phyloP scores from a whole-genome alignment of 2,113 vertebrate species.

The Neopipo cinnamomea region DNA sequence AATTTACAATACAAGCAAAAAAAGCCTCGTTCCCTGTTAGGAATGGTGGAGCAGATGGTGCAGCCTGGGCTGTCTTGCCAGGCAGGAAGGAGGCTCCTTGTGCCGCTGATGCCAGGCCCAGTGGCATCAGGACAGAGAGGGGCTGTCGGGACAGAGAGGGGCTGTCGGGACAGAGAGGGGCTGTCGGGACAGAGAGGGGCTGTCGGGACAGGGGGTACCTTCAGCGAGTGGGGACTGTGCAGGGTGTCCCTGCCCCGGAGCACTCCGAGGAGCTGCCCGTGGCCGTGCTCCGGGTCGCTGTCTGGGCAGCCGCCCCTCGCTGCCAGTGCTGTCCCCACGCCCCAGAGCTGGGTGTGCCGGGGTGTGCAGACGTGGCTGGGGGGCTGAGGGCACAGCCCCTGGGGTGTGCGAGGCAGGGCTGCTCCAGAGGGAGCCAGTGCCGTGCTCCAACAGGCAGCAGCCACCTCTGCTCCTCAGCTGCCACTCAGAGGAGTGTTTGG shows the following conservation, averaged over 20 bases:
- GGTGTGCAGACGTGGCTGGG: neutral
- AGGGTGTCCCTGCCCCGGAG: rapidly evolving
- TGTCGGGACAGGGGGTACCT: neutral
- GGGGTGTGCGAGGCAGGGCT: neutral
- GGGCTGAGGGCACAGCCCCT: neutral
- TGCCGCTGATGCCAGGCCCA: neutral
- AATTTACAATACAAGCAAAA: neutral
- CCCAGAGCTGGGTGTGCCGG: rapidly evolving
- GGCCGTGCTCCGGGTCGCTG: neutral
- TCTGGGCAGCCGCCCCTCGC: rapidly evolving
- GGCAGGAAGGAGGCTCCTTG: neutral
- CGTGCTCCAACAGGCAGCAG: rapidly evolving
- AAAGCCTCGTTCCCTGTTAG: neutral
- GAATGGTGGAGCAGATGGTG: neutral
- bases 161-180: neutral
- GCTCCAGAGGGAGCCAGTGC: neutral
- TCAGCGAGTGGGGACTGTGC: neutral
- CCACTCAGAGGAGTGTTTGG: neutral
- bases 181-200: no score
- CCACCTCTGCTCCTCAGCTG: neutral
- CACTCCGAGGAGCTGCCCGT: neutral
- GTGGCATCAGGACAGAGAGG: neutral
- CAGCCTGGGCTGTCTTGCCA: neutral
- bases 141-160: neutral
- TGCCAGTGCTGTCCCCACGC: rapidly evolving